phyloP scores from a whole-genome alignment of 2,113 vertebrate genomes.

The Oophaga pumilio region DNA sequence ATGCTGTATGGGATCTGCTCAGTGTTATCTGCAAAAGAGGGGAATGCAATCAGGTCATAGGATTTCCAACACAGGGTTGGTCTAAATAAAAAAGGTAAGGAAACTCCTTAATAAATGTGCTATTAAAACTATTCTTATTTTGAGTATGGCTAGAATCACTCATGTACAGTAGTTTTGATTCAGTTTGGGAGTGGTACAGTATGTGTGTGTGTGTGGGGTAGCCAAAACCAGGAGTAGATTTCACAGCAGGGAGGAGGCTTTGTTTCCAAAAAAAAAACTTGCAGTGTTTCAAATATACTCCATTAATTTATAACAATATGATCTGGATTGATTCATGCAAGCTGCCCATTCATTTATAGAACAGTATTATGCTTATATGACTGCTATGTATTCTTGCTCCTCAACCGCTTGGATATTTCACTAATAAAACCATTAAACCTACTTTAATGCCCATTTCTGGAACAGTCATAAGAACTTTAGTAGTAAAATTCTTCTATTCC shows the following conservation, averaged over 20 bases:
- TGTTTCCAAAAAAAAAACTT: too few species aligned
- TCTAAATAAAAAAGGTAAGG: background rate
- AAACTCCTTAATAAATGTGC: background rate
- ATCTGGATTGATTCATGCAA: background rate
- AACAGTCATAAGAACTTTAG: background rate
- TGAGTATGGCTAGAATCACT: too few species aligned
- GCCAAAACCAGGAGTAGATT: too few species aligned
- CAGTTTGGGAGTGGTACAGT: too few species aligned
- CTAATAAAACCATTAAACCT: background rate
- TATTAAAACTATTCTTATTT: background rate
- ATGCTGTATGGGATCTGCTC: background rate
- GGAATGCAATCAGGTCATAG: too few species aligned
- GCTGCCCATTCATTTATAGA: background rate
- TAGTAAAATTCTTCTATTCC: background rate
- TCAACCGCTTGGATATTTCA: background rate
- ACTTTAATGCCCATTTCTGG: background rate
- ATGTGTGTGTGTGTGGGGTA: too few species aligned
- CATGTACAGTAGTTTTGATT: too few species aligned
- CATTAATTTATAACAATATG: background rate
- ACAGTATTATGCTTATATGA: background rate
- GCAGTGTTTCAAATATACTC: background rate
- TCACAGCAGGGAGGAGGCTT: too few species aligned
- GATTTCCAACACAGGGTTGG: too few species aligned
- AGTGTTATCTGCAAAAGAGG: background rate
- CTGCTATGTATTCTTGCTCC: background rate